Percentiles rank a stretch among this genome's conserved stretches.
These are phyloP conservation scores for Osedax frankpressi DNA, from an alignment of 2,888 invertebrate genomes.

Conservation along the genomic window DNA sequence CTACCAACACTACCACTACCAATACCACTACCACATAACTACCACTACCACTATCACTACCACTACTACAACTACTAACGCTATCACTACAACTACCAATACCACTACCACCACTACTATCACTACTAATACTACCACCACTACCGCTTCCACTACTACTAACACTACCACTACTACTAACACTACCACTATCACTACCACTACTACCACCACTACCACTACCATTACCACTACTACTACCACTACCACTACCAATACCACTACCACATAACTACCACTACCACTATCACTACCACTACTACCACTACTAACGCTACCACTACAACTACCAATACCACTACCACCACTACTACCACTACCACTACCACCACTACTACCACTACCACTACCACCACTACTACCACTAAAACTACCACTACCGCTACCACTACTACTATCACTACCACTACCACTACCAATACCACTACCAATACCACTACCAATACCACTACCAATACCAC, in stretches of 20 bases:
- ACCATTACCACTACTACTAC: constrained; percentile 3
- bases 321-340: no score
- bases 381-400: not conserved
- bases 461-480: no score
- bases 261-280: constrained; percentile 1
- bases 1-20: constrained; percentile 1
- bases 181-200: constrained; percentile 14
- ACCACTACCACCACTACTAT: no score
- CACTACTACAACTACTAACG: not conserved
- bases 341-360: not conserved
- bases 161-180: no score
- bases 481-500: no score
- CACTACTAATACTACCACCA: no score
- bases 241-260: no score
- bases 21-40: not conserved
- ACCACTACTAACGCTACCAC: no score
- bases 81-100: constrained; percentile 19
- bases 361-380: not conserved
- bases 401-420: no score
- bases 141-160: no score
- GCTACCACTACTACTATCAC: not conserved
- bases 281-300: not conserved
- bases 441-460: no score
- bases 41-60: constrained; percentile 5
- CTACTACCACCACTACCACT: not conserved